A percentile compares a stretch with the other conserved stretches of the same genome.
Conservation (phyloP, 2,888 invertebrate species). For the Cosmopolites sordidus region DNA sequence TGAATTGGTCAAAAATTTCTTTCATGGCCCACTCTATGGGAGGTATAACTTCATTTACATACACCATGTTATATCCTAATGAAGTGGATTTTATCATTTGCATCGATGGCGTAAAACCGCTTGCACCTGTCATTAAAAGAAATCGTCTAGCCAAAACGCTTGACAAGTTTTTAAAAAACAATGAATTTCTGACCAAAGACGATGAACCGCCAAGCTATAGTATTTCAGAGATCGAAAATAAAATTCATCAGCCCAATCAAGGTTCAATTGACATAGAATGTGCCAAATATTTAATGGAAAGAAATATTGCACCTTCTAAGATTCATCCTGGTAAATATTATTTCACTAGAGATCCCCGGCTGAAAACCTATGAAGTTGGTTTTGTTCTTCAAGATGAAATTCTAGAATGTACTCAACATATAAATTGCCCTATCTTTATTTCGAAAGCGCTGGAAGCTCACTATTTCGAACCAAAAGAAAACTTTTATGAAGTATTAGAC, state of each 20-base stretch:
- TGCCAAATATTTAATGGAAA: conserved; percentile 53
- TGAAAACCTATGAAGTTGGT: conserved; percentile 10
- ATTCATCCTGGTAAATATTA: conserved; percentile 49
- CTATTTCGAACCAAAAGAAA: conserved; percentile 54
- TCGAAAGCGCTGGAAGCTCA: conserved; percentile 49
- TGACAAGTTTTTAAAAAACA: conserved; percentile 47
- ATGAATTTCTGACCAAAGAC: conserved; percentile 41
- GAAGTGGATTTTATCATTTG: conserved; percentile 57
- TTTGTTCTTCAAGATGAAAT: conserved; percentile 53
- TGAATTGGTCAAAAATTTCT: conserved; percentile 66
- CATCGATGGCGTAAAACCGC: conserved; percentile 52
- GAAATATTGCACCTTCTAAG: conserved; percentile 56
- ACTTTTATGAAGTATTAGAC: conserved; percentile 55
- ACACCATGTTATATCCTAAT: conserved; percentile 58
- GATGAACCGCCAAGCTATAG: conserved; percentile 60
- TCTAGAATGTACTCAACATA: conserved; percentile 53
- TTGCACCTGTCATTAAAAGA: conserved; percentile 15
- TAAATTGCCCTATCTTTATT: conserved; percentile 63
- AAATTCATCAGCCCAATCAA: conserved; percentile 53
- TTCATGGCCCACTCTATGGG: conserved; percentile 68
- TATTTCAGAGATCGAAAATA: conserved; percentile 58
- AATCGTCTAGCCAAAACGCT: conserved; percentile 46
- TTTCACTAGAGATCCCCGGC: conserved; percentile 20
- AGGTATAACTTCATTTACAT: conserved; percentile 58
- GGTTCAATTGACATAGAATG: conserved; percentile 56